Percentiles rank a stretch among this genome's conserved stretches.
phyloP scores from a whole-genome alignment of 2,888 invertebrate genomes.

The Melanophora roralis region DNA sequence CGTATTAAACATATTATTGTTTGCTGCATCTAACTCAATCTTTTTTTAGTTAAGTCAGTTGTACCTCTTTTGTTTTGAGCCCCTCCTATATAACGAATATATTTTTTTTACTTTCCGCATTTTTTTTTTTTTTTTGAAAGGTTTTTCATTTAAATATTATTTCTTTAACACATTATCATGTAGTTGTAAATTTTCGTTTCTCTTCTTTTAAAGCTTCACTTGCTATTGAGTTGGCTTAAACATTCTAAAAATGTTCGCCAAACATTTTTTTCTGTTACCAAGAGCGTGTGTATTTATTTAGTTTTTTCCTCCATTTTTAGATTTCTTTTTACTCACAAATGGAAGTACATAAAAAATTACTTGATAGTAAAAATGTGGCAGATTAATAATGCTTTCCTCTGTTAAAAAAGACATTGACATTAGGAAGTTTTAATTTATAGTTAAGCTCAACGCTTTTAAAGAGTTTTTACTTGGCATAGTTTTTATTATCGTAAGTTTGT shows the following conservation, averaged over 20 bases:
- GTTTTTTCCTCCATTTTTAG: conserved; percentile 18
- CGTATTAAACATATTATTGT: no score
- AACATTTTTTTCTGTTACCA: conserved; percentile 39
- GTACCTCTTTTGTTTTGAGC: no score
- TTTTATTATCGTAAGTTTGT: no score
- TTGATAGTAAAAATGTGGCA: no score
- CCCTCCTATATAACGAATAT: no score
- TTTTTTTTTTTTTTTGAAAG: conserved; percentile 22
- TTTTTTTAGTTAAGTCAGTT: no score
- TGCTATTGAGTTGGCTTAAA: conserved; percentile 35
- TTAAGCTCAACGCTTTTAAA: no score
- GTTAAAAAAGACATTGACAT: no score
- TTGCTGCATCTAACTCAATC: no score
- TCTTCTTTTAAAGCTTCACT: conserved; percentile 47
- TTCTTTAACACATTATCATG: background rate
- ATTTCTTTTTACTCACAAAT: no score
- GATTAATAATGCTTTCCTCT: no score
- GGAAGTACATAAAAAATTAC: background rate
- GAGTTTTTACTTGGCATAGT: no score
- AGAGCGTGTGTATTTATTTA: conserved; percentile 42
- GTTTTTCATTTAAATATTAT: conserved; percentile 5
- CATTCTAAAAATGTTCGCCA: conserved; percentile 11
- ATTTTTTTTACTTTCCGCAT: conserved; percentile 18
- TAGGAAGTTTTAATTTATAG: background rate
- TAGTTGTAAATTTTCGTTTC: background rate